Evolutionary conservation across 2,113 vertebrate species (phyloP).

Genomic region (Pangasianodon gigas): DNA sequence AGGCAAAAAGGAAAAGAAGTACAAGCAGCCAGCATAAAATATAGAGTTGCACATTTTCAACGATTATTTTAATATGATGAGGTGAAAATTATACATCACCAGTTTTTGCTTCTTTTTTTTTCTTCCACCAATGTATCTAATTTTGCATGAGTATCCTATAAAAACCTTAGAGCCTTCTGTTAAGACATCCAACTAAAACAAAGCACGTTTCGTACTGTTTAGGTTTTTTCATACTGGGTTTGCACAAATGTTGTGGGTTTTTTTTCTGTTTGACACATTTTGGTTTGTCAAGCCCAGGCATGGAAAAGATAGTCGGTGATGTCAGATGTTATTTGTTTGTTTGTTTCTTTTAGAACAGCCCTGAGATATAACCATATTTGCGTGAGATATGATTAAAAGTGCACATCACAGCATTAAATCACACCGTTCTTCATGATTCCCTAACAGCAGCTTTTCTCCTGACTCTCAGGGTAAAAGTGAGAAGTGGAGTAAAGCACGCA

Average conservation of each 20-base stretch:
- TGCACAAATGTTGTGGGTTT: neutral
- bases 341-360: neutral
- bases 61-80: slow-evolving; percentile 74
- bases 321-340: neutral
- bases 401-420: neutral
- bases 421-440: neutral
- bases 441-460: slow-evolving; percentile 7
- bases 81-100: slow-evolving; percentile 73
- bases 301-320: slow-evolving; percentile 44
- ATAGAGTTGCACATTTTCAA: slow-evolving; percentile 74
- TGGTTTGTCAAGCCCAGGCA: neutral
- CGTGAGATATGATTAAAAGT: slow-evolving; percentile 4
- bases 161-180: slow-evolving; percentile 59
- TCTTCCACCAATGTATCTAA: slow-evolving; percentile 67
- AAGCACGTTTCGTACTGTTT: slow-evolving; percentile 51
- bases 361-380: neutral
- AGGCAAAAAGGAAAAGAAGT: slow-evolving; percentile 61
- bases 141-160: slow-evolving; percentile 57
- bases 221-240: slow-evolving; percentile 38
- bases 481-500: neutral
- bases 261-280: neutral
- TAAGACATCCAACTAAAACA: slow-evolving; percentile 70
- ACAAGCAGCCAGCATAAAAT: slow-evolving; percentile 70
- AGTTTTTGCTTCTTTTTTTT: slow-evolving; percentile 61
- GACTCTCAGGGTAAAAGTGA: neutral